phyloP scores from a whole-genome alignment of 92 coral and sea anemone genomes.

The Heliopora coerulea region DNA sequence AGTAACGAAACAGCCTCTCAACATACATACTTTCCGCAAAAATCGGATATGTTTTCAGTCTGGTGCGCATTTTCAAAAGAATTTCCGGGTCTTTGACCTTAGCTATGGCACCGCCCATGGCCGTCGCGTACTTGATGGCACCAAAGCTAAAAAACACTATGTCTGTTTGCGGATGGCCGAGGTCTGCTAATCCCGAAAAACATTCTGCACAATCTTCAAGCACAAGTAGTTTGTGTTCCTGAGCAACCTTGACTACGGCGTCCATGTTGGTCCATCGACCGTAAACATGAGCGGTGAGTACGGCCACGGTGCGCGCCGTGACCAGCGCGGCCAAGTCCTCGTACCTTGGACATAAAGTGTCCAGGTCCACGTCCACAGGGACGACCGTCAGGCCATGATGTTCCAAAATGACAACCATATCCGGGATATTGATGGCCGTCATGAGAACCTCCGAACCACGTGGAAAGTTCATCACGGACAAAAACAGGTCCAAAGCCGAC shows the following conservation, averaged over 20 bases:
- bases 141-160: conserved; percentile 90
- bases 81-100: conserved; percentile 63
- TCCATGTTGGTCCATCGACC: conserved; percentile 91
- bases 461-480: conserved; percentile 77
- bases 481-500: conserved; percentile 79
- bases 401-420: conserved; percentile 76
- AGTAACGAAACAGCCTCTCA: conserved; percentile 66
- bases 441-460: conserved; percentile 83
- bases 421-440: conserved; percentile 92
- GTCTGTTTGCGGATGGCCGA: conserved; percentile 75
- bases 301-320: conserved; percentile 80
- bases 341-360: conserved; percentile 77
- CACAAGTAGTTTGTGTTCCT: conserved; percentile 60
- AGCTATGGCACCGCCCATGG: conserved; percentile 86
- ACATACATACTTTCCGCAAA: conserved; percentile 67
- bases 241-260: conserved; percentile 64
- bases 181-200: conserved; percentile 76
- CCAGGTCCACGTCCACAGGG: conserved; percentile 87
- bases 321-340: conserved; percentile 82
- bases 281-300: conserved; percentile 84
- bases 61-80: conserved; percentile 71
- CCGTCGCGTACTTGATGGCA: conserved; percentile 78
- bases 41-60: conserved; percentile 61
- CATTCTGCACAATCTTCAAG: conserved; percentile 97
- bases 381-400: conserved; percentile 69